Conservation (phyloP, 35 echinoderm and acorn worm species). For the Ptychodera flava region DNA sequence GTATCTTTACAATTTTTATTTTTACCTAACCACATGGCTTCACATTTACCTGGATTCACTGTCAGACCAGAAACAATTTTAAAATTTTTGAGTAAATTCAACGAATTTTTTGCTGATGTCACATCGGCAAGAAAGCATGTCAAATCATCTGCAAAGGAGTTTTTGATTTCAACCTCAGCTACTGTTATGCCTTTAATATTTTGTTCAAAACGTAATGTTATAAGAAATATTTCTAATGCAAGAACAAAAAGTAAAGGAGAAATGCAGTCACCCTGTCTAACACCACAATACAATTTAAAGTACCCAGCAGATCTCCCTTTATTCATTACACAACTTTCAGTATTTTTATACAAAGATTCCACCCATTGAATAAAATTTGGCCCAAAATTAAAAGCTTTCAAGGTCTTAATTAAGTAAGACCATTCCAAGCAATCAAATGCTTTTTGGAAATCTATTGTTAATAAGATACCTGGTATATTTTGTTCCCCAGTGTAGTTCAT, state of each 20-base stretch:
- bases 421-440: slow-evolving; percentile 9
- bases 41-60: slow-evolving; percentile 7
- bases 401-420: not conserved
- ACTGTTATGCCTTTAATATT: slow-evolving; percentile 1
- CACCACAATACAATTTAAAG: not conserved
- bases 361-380: not conserved
- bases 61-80: not conserved
- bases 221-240: no score
- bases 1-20: slow-evolving; percentile 6
- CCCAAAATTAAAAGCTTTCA: slow-evolving; percentile 17
- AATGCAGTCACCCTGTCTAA: no score
- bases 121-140: not conserved
- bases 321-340: slow-evolving; percentile 9
- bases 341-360: not conserved
- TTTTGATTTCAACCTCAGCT: not conserved
- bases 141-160: slow-evolving; percentile 14
- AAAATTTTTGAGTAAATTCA: slow-evolving; percentile 13
- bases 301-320: not conserved
- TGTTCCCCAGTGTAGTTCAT: slow-evolving; percentile 2
- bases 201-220: not conserved
- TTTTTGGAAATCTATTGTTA: slow-evolving; percentile 8
- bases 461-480: not conserved
- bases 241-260: no score
- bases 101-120: not conserved
- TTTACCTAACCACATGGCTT: not conserved